Evolutionary conservation across 2,888 invertebrate species (phyloP), one percentile per base, ranked within the genome.

Genomic region (Calameuta pallipes): DNA sequence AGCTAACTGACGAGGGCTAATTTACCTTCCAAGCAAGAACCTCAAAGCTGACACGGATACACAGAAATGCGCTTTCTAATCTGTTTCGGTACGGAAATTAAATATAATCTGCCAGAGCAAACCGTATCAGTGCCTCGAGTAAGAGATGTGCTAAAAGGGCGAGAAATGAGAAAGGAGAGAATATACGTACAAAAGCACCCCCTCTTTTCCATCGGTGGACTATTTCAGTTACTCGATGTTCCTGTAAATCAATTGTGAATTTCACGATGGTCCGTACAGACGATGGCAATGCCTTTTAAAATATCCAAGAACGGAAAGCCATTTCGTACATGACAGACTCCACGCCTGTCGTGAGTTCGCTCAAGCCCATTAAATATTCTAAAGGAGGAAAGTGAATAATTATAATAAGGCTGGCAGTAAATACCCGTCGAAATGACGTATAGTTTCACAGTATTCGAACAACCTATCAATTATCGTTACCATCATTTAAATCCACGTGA

Each of bases 1-100:
- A 83, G 85, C 87, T 86, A 87, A 87, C 88, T 88, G 88, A 89
- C 87, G 89, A 86, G 87, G 89, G 89, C 87, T 89, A 90, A 90
- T 90, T 89, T 87, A 86, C 83, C 86, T 82, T 71, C 71, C 71
- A 71, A 71, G 31, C 31, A 71, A 71, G 71, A 71, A 71, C 71
- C 71, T 31, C 71, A 31, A 71, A 84, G 82, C 85, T 81, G 77
- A 80, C 82, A 76, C 79, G 80, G 78, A 79, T 77, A 76, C 77
- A 80, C 83, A 81, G 86, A 86, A 85, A 88, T 86, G 84, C 85
- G 85, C 83, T 83, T 85, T 85, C 85, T 84, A 85, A 85, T 86
- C 86, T 83, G 81, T 80, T 77, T 79, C 74, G 81, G 74, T 75
- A 78, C 83, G 83, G 83, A 85, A 85, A 86, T 85, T 84, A 85